Conservation (phyloP, 2,113 vertebrate genomes). For the Coracopsis vasa region DNA sequence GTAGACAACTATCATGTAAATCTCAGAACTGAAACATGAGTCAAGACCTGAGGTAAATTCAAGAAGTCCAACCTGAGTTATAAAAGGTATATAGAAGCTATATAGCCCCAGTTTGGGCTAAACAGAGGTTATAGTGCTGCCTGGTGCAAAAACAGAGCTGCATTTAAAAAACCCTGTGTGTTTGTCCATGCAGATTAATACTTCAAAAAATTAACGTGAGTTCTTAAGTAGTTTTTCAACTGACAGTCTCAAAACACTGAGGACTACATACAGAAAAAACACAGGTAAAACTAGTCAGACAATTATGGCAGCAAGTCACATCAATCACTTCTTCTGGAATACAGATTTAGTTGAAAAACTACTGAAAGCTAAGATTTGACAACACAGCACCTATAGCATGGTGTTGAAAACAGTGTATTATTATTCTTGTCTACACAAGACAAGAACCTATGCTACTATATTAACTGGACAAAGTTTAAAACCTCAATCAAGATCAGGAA, state of each 20-base stretch:
- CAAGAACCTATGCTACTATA: not conserved
- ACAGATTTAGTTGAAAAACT: not conserved
- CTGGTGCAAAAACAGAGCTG: not conserved
- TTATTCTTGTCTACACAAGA: not conserved
- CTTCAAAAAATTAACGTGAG: not conserved
- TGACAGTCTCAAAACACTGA: not conserved
- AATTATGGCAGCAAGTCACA: not conserved
- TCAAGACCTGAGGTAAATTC: not conserved
- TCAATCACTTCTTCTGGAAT: not conserved
- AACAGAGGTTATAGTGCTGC: not conserved
- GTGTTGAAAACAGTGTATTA: not conserved
- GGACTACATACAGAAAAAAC: not conserved
- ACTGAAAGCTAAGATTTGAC: not conserved
- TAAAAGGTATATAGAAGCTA: not conserved
- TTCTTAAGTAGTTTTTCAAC: not conserved
- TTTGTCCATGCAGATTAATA: not conserved
- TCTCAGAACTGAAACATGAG: not conserved
- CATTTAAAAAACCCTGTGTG: not conserved
- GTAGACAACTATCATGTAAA: not conserved
- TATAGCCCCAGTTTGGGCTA: not conserved
- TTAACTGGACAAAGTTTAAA: constrained; percentile 15
- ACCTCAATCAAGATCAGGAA: constrained; percentile 4
- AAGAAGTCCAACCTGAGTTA: not conserved
- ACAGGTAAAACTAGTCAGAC: not conserved
- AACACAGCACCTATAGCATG: not conserved